Base-by-base conservation (phyloP, 2,888 invertebrate genomes). In the Azorinus chamasolen region DNA sequence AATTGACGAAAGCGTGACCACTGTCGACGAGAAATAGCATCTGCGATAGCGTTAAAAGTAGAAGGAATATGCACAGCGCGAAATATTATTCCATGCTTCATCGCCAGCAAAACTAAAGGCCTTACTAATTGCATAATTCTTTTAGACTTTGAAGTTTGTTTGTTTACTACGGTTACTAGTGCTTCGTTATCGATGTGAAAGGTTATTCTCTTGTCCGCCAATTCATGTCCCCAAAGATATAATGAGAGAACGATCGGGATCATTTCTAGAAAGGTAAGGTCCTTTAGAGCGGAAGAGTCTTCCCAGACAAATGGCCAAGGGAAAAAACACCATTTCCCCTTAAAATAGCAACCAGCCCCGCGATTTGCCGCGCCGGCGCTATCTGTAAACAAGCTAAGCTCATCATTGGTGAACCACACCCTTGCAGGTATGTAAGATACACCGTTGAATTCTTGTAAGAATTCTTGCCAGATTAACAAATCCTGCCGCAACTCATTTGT, bases 141-240 rank as follows among this genome's bases (percentile, higher is more conserved):
- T 39, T 53, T 68, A 43, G 59, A 59, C 27, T 57, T 68, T 16
- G 69, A 50, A 3, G 69, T 46, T 24, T 69, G 69, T 20, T 55
- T 61, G 25, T 69, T 62, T 12, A 69, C 1, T 5, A 37, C 45
- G 12, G 2, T n/a, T 1, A 69, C 69, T 14, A 61, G 27, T 12
- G 61, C 61, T 12, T 61, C 55, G 62, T 61, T 61, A 55, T n/a
- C n/a, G n/a, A n/a, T n/a, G n/a, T n/a, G n/a, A n/a, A n/a, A n/a
- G n/a, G n/a, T n/a, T n/a, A n/a, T n/a, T n/a, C n/a, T n/a, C n/a
- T n/a, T n/a, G n/a, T n/a, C n/a, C n/a, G n/a, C n/a, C n/a, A n/a
- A n/a, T n/a, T n/a, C n/a, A n/a, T n/a, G n/a, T n/a, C n/a, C n/a
- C n/a, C n/a, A n/a, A n/a, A n/a, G n/a, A n/a, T n/a, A n/a, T n/a